Percentiles rank a stretch among this genome's conserved stretches.
phyloP scores from a whole-genome alignment of 2,888 invertebrate genomes.

The Xanthostigma xanthostigma region DNA sequence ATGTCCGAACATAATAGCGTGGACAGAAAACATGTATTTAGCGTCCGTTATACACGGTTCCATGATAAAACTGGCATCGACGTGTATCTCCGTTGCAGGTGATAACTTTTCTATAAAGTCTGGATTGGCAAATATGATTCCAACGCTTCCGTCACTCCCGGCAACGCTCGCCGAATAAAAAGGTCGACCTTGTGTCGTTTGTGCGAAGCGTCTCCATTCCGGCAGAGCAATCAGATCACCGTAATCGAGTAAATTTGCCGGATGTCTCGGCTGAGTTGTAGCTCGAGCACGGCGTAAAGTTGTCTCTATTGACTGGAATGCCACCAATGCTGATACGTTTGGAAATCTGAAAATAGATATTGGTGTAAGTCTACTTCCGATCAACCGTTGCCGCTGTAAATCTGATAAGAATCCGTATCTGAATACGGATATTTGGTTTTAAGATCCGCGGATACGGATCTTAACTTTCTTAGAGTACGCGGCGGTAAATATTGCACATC shows the following conservation, averaged over 20 bases:
- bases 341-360: slow-evolving; percentile 3
- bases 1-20: slow-evolving; percentile 3
- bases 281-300: slow-evolving; percentile 4
- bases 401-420: too few relatives aligned
- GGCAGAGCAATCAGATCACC: slow-evolving; percentile 2
- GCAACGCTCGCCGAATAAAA: slow-evolving; percentile 4
- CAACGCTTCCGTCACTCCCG: slow-evolving; percentile 4
- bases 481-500: too few relatives aligned
- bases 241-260: slow-evolving; percentile 3
- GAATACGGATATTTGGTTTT: too few relatives aligned
- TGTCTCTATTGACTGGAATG: slow-evolving; percentile 5
- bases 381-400: too few relatives aligned
- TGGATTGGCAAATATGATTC: slow-evolving; percentile 5
- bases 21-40: slow-evolving; percentile 4
- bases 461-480: too few relatives aligned
- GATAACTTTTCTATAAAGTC: slow-evolving; percentile 6
- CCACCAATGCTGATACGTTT: slow-evolving; percentile 4
- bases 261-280: slow-evolving; percentile 2
- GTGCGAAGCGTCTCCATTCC: slow-evolving; percentile 5
- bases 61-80: slow-evolving; percentile 5
- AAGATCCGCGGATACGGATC: too few relatives aligned
- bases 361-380: neutral
- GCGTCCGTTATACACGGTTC: slow-evolving; percentile 2
- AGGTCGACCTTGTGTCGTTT: slow-evolving; percentile 5
- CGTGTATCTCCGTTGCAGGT: slow-evolving; percentile 1